These are phyloP conservation scores for Amphipyra berbera DNA, from an alignment of 2,888 invertebrate species.

Conservation along the genomic window DNA sequence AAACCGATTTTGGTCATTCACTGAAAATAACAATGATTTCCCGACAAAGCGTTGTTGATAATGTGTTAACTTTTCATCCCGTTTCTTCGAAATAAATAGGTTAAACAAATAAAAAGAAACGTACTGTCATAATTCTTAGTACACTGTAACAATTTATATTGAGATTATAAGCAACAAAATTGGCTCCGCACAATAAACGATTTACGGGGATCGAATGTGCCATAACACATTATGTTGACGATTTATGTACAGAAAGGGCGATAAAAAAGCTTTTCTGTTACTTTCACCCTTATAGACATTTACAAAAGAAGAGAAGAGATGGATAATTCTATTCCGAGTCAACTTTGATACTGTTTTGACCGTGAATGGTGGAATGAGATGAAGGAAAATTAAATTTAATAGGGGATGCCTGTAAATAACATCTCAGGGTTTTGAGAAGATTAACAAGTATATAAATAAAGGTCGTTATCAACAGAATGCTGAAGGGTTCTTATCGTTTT, in stretches of 20 bases:
- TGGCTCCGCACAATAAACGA: constrained; percentile 62
- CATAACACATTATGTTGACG: constrained; percentile 56
- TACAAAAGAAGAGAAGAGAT: constrained; percentile 14
- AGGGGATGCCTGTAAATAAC: constrained; percentile 24
- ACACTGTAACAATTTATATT: constrained; percentile 18
- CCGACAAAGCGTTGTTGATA: too few species aligned
- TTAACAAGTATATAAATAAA: constrained; percentile 36
- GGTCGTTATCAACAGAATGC: constrained; percentile 13
- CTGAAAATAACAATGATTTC: not conserved
- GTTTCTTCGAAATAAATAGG: not conserved
- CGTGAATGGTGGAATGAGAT: constrained; percentile 29
- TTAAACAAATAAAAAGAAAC: not conserved
- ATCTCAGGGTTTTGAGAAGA: constrained; percentile 17
- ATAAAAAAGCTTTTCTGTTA: constrained; percentile 44
- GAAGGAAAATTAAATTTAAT: constrained; percentile 36
- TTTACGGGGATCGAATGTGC: constrained; percentile 62
- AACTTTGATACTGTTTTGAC: constrained; percentile 23
- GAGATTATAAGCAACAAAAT: constrained; percentile 55
- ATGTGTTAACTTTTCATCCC: not conserved
- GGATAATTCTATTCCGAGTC: constrained; percentile 33
- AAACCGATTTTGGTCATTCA: not conserved
- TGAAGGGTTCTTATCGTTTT: constrained; percentile 18
- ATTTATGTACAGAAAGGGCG: constrained; percentile 51
- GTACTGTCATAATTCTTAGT: not conserved
- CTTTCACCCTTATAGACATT: constrained; percentile 21